These are phyloP conservation scores for Elegia similella DNA, from an alignment of 2,888 invertebrate genomes.

Conservation along the genomic window DNA sequence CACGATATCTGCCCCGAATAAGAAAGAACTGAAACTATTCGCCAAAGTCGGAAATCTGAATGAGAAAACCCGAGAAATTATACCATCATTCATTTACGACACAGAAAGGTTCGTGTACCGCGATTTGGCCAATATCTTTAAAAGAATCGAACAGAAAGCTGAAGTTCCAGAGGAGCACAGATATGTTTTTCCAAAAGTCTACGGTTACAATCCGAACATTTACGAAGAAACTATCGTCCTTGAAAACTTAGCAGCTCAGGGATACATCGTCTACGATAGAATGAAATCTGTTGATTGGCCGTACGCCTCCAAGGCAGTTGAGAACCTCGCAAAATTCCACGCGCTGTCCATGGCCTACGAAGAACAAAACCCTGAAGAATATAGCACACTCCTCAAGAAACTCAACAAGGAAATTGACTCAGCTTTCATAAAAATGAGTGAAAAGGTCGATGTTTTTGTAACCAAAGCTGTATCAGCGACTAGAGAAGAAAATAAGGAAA, in stretches of 20 bases:
- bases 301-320: conserved; percentile 36
- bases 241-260: conserved; percentile 37
- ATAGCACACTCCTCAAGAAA: conserved; percentile 17
- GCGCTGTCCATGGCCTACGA: conserved; percentile 47
- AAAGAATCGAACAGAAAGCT: conserved; percentile 25
- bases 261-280: conserved; percentile 40
- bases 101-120: conserved; percentile 49
- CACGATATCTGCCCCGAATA: conserved; percentile 31
- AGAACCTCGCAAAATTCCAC: conserved; percentile 46
- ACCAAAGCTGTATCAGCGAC: background rate
- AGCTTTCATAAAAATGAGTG: conserved; percentile 31
- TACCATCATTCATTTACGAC: conserved; percentile 36
- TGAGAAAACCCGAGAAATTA: conserved; percentile 37
- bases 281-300: conserved; percentile 39
- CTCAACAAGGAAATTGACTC: background rate
- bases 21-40: conserved; percentile 28
- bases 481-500: conserved; percentile 37
- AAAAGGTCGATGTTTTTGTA: background rate
- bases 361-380: conserved; percentile 39
- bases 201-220: conserved; percentile 30
- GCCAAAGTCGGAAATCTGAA: conserved; percentile 41
- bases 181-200: conserved; percentile 27
- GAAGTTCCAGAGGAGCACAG: background rate
- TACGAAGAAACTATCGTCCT: conserved; percentile 45
- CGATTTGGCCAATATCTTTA: conserved; percentile 38